A percentile compares a stretch with the other conserved stretches of the same genome.
Conservation (phyloP, 2,888 invertebrate genomes). For the Cosmia pyralina region DNA sequence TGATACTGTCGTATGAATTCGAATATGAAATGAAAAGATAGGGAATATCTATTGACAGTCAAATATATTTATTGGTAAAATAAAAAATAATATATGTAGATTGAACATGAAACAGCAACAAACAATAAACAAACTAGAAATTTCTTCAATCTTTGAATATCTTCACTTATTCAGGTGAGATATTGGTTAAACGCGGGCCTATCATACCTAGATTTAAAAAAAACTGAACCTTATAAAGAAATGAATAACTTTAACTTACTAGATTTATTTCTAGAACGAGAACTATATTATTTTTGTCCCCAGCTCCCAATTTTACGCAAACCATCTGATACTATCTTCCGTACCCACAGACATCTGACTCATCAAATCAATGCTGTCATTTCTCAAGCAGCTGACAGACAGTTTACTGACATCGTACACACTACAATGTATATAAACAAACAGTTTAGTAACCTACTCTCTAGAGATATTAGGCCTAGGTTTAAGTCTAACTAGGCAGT, state of each 20-base stretch:
- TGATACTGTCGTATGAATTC: neutral
- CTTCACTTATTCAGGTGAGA: neutral
- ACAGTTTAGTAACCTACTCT: conserved; percentile 29
- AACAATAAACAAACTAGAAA: neutral
- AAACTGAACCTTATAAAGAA: neutral
- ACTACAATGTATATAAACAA: conserved; percentile 18
- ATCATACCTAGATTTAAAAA: neutral
- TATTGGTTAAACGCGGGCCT: neutral
- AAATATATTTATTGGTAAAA: neutral
- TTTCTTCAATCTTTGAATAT: neutral
- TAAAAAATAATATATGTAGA: neutral
- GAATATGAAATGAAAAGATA: too few relatives aligned
- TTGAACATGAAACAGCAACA: too few relatives aligned
- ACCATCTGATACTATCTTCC: conserved; percentile 1
- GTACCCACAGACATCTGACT: neutral
- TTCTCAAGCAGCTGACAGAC: conserved; percentile 10
- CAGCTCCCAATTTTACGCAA: neutral
- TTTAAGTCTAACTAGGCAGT: conserved; percentile 55
- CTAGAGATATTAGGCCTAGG: conserved; percentile 42
- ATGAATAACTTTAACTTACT: neutral
- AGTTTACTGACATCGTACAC: neutral
- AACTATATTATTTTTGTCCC: neutral
- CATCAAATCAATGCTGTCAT: neutral
- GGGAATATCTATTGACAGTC: neutral
- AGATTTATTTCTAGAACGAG: neutral